phyloP scores from a whole-genome alignment of 1,140 invertebrate species.

The Drosophila cardini region DNA sequence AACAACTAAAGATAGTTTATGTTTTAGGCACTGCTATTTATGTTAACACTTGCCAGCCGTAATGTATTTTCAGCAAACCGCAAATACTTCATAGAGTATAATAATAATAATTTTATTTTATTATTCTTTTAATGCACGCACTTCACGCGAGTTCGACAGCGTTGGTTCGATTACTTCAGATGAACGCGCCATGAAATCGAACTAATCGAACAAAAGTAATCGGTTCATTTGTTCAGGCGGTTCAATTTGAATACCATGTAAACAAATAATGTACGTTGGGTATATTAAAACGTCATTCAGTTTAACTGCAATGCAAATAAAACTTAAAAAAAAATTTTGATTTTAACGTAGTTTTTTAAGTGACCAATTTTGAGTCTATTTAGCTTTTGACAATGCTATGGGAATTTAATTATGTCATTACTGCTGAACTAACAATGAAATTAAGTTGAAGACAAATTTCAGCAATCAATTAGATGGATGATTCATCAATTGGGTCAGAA shows the following conservation, averaged over 20 bases:
- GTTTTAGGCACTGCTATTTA: background rate
- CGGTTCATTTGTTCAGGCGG: constrained; percentile 34
- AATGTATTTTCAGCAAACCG: constrained; percentile 15
- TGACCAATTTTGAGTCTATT: too few species aligned
- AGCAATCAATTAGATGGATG: background rate
- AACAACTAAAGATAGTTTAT: background rate
- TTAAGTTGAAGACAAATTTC: background rate
- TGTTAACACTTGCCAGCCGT: constrained; percentile 38
- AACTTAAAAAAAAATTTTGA: too few species aligned
- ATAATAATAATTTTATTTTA: constrained; percentile 4
- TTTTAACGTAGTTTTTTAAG: too few species aligned
- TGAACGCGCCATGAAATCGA: constrained; percentile 2
- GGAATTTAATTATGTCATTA: background rate
- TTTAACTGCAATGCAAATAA: background rate
- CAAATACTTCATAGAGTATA: constrained; percentile 37
- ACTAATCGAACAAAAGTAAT: constrained; percentile 28
- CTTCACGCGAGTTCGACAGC: background rate
- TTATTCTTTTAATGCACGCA: constrained; percentile 16
- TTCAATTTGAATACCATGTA: constrained; percentile 34
- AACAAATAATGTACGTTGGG: constrained; percentile 30
- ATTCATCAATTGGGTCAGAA: background rate
- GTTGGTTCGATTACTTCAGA: constrained; percentile 32
- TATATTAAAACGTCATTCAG: constrained; percentile 9
- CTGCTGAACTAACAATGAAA: background rate
- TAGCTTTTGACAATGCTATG: background rate